Evolutionary conservation across 2,888 invertebrate species (phyloP).

Genomic region (Geophilus truncorum): DNA sequence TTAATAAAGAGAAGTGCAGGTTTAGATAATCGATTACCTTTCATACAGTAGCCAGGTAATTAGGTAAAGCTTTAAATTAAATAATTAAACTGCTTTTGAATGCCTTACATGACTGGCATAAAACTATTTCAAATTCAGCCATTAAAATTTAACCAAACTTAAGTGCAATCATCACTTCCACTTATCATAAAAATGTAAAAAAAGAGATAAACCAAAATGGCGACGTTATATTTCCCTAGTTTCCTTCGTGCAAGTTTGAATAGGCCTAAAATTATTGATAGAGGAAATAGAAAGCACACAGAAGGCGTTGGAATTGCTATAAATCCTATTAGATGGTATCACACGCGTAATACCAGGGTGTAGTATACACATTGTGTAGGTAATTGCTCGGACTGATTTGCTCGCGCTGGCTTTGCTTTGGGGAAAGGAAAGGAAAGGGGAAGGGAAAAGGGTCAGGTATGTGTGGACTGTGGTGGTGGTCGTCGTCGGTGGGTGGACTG

Average conservation of each 20-base stretch:
- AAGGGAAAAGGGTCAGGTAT: background rate
- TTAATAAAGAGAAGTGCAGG: background rate
- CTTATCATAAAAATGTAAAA: no score
- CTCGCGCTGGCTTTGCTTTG: background rate
- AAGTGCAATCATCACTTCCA: no score
- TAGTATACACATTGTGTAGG: background rate
- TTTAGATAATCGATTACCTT: background rate
- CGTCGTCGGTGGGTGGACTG: background rate
- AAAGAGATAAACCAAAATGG: no score
- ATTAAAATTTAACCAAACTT: no score
- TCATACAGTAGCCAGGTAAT: background rate
- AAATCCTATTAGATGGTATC: background rate
- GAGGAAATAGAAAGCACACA: background rate
- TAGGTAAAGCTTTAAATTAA: background rate
- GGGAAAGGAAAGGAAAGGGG: background rate
- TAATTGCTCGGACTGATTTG: conserved; percentile 9
- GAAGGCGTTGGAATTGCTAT: background rate
- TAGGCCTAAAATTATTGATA: background rate
- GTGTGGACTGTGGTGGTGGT: background rate
- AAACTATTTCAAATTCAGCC: no score
- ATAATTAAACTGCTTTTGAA: background rate
- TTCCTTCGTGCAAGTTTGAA: no score
- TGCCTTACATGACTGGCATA: background rate
- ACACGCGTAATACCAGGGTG: background rate
- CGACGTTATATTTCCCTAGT: no score